Conservation (phyloP, 2,888 invertebrate genomes). For the Julus scandinavius region DNA sequence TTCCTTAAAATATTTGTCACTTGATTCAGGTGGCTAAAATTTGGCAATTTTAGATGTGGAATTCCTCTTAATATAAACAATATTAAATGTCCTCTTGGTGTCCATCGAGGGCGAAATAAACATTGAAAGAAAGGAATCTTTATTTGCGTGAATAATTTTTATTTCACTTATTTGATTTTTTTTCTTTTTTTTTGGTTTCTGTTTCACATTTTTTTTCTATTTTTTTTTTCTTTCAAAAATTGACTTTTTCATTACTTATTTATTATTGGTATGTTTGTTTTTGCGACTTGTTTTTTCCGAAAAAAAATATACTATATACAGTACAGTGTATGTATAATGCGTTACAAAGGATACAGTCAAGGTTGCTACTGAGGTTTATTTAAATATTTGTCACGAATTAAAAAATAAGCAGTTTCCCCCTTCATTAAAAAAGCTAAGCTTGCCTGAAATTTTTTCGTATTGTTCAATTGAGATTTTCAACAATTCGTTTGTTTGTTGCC, state of each 20-base stretch:
- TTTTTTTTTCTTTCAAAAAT: neutral
- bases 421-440: conserved; percentile 16
- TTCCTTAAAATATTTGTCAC: too few species aligned
- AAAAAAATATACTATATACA: neutral
- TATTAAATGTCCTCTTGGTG: too few species aligned
- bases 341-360: conserved; percentile 18
- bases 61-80: too few species aligned
- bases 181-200: neutral
- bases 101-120: neutral
- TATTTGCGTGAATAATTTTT: neutral
- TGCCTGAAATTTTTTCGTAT: neutral
- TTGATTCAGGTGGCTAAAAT: too few species aligned
- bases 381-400: neutral
- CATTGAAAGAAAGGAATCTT: neutral
- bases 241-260: neutral
- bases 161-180: neutral
- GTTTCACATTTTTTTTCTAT: neutral
- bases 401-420: neutral
- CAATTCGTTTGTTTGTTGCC: neutral
- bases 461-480: neutral
- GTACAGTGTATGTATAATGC: neutral
- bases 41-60: too few species aligned
- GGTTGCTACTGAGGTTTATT: conserved; percentile 35
- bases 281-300: neutral
- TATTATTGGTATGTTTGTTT: neutral